These are phyloP conservation scores for Andrena bicolor DNA, from an alignment of 2,888 invertebrate genomes.

Conservation along the genomic window DNA sequence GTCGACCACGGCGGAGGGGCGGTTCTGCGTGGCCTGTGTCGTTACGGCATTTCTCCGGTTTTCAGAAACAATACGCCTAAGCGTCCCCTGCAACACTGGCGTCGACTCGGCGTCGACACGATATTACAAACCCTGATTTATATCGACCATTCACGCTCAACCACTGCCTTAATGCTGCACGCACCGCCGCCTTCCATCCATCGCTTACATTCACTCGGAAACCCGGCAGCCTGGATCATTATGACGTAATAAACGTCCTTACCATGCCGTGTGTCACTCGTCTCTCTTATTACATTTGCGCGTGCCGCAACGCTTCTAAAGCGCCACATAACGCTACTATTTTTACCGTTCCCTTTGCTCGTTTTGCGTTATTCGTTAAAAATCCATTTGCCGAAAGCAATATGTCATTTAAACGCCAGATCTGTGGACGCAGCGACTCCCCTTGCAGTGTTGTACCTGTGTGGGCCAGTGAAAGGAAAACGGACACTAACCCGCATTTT, in stretches of 20 bases:
- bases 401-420: no score
- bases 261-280: constrained; percentile 20
- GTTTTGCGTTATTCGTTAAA: no score
- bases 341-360: neutral
- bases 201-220: constrained; percentile 49
- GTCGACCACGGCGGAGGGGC: no score
- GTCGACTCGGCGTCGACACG: constrained; percentile 48
- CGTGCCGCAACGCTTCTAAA: constrained; percentile 6
- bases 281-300: neutral
- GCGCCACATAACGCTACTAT: neutral
- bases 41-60: constrained; percentile 33
- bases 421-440: no score
- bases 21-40: no score
- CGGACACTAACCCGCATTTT: no score
- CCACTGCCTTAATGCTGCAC: constrained; percentile 24
- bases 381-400: no score
- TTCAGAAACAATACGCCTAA: constrained; percentile 62
- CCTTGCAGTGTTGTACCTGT: no score
- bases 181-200: constrained; percentile 2
- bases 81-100: constrained; percentile 36
- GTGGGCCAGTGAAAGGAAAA: no score
- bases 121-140: constrained; percentile 76
- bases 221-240: constrained; percentile 56
- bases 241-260: constrained; percentile 64
- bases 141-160: constrained; percentile 55